A percentile compares a stretch with the other conserved stretches of the same genome.
These are phyloP conservation scores for Pipistrellus kuhlii DNA, from an alignment of 2,797 vertebrate genomes.

Conservation along the genomic window DNA sequence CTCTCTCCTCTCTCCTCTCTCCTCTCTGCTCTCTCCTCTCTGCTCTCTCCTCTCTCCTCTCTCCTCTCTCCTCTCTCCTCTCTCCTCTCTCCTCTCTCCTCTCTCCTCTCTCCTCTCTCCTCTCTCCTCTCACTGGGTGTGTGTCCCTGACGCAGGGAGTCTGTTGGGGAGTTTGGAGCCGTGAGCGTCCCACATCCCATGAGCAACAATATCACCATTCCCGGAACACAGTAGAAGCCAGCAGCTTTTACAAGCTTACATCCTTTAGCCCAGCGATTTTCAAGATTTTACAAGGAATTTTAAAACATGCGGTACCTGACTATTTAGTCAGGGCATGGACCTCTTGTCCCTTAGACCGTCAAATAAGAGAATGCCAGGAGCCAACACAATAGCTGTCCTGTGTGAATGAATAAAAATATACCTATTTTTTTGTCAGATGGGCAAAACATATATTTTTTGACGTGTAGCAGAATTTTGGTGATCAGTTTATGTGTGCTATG, in stretches of 20 bases:
- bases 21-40: too few species aligned
- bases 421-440: neutral
- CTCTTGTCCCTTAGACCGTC: neutral
- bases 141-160: neutral
- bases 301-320: neutral
- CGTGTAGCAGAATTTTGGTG: neutral
- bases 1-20: too few species aligned
- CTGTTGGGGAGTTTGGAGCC: neutral
- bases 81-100: neutral
- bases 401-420: neutral
- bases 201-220: neutral
- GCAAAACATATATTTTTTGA: neutral
- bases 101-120: neutral
- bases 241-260: neutral
- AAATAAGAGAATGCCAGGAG: too few species aligned
- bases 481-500: neutral
- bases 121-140: neutral
- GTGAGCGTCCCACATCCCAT: neutral
- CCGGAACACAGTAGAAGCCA: neutral
- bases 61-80: too few species aligned
- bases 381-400: neutral
- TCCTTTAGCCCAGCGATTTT: neutral
- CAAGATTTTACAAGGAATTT: neutral
- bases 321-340: neutral
- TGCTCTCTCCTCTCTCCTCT: too few species aligned